Evolutionary conservation across 2,797 vertebrate species (phyloP), one percentile per base, ranked within the genome.

Genomic region (Sebastiscus albofasciatus): DNA sequence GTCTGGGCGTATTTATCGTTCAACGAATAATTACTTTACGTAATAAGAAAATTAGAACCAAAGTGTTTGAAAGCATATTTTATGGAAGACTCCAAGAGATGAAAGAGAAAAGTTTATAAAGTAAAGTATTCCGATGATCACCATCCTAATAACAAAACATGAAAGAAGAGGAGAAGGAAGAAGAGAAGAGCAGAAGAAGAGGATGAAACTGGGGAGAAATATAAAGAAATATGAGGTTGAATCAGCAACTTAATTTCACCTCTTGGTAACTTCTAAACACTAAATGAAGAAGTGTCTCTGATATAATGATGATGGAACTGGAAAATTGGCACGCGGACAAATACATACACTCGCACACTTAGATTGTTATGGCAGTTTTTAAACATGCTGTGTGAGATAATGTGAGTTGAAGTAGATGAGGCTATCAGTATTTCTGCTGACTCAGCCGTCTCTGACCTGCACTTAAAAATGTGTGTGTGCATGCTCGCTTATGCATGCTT

Each of bases 391-490:
- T 77, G 59, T 66, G 79, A 83, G 73, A 76, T 77, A 81, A 87
- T 84, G 83, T 79, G 49, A 13, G 34, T 36, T 80, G 52, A 75
- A 69, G 72, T 66, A 83, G 36, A 84, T 75, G 80, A 85, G 79
- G 67, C 83, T 64, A 76, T 87, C 77, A 83, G 77, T 29, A 16
- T 81, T 82, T 89, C 58, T 81, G 80, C 85, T 80, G 80, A 89
- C 75, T 79, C 67, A 39, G 52, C 67, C 0, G 33, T 78, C 71
- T 82, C 64, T 67, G 72, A 72, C 72, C 36, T 56, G 61, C 76
- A 71, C 64, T 82, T 85, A 55, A 80, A 78, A 71, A 42, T 55
- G 66, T 61, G 68, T 16, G 64, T 20, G 16, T 18, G 7, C 16
- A 24, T 22, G 39, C 39, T 14, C 1, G 39, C 39, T 42, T n/a